Conservation (phyloP, 2,797 vertebrate species). For the Mus caroli region DNA sequence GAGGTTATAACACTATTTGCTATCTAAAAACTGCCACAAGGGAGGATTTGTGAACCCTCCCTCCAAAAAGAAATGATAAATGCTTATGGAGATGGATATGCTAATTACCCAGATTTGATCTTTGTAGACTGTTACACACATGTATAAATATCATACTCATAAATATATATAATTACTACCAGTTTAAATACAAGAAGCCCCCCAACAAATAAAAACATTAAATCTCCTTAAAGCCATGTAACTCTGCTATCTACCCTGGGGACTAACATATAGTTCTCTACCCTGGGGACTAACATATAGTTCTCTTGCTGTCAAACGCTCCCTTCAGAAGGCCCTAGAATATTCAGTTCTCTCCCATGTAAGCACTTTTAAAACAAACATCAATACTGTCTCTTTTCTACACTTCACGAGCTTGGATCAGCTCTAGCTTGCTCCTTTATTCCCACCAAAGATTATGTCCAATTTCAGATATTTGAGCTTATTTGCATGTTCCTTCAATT, state of each 20-base stretch:
- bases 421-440: background rate
- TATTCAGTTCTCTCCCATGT: background rate
- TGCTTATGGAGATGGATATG: background rate
- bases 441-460: background rate
- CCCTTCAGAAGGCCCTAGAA: background rate
- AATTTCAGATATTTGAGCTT: background rate
- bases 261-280: background rate
- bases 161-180: background rate
- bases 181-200: background rate
- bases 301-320: background rate
- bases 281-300: background rate
- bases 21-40: background rate
- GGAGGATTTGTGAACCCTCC: background rate
- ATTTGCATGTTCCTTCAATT: background rate
- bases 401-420: background rate
- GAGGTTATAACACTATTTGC: background rate
- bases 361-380: constrained; percentile 24
- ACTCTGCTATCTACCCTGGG: background rate
- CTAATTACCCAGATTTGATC: background rate
- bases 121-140: background rate
- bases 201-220: background rate
- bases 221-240: background rate
- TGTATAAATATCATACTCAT: background rate
- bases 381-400: background rate
- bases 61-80: background rate